Conservation (phyloP, 2,113 vertebrate genomes). For the Tragelaphus scriptus region DNA sequence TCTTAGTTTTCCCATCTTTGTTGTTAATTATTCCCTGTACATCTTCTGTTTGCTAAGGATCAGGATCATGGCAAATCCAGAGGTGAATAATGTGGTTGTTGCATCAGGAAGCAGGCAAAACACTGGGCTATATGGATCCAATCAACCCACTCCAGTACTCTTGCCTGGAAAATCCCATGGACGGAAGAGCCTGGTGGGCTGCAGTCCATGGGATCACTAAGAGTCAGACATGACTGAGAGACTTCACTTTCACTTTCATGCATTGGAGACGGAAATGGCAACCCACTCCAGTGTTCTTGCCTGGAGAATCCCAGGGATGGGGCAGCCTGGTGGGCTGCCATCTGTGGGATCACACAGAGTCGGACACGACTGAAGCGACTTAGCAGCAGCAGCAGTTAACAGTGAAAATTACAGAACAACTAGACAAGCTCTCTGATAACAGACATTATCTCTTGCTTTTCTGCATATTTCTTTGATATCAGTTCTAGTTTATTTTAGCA, state of each 20-base stretch:
- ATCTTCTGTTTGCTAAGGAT: not conserved
- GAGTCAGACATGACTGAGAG: too few relatives aligned
- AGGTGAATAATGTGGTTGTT: not conserved
- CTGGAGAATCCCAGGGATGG: too few relatives aligned
- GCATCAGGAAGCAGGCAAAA: not conserved
- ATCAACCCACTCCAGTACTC: too few relatives aligned
- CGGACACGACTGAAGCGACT: rapidly evolving
- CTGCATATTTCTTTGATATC: not conserved
- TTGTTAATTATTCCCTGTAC: not conserved
- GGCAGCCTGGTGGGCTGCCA: rapidly evolving
- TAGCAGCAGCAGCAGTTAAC: too few relatives aligned
- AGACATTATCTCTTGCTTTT: not conserved
- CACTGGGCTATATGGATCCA: not conserved
- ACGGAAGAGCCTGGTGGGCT: too few relatives aligned
- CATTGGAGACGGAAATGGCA: too few relatives aligned
- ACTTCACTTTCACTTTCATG: too few relatives aligned
- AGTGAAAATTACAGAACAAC: not conserved
- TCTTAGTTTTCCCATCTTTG: not conserved
- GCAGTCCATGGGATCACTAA: too few relatives aligned
- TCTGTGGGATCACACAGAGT: too few relatives aligned
- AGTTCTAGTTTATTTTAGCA: not conserved
- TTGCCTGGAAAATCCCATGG: too few relatives aligned
- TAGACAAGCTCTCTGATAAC: not conserved
- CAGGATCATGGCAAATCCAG: not conserved
- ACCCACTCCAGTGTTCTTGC: too few relatives aligned